phyloP scores from a whole-genome alignment of 2,113 vertebrate genomes.

The Pachycephala philippinensis region DNA sequence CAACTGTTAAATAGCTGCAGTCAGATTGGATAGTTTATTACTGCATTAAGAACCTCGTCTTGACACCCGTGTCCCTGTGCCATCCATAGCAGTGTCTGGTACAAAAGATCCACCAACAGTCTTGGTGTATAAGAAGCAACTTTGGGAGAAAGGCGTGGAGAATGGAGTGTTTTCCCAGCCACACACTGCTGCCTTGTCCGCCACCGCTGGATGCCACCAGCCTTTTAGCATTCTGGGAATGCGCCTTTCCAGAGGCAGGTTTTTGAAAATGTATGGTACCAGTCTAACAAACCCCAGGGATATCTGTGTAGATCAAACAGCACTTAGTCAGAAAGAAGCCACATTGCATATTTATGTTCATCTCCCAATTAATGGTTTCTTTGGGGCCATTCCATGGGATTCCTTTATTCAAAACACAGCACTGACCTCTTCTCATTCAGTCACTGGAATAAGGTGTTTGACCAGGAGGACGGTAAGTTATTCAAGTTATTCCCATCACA shows the following conservation, averaged over 20 bases:
- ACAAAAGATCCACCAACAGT: conserved; percentile 1
- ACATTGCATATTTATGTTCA: background rate
- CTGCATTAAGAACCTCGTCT: background rate
- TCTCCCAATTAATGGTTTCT: background rate
- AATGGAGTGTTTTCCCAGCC: conserved; percentile 8
- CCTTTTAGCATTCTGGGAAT: background rate
- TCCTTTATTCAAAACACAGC: background rate
- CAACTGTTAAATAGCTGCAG: conserved; percentile 31
- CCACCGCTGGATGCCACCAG: background rate
- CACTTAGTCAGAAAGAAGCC: background rate
- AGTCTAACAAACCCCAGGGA: background rate
- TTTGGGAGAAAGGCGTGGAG: background rate
- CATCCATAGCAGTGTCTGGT: background rate
- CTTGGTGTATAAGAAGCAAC: background rate
- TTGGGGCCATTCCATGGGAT: background rate
- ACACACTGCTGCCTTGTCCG: background rate
- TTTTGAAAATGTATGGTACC: background rate
- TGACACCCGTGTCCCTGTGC: background rate
- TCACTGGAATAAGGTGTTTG: background rate
- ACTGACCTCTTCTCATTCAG: background rate
- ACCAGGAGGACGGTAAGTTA: background rate
- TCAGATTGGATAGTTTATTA: conserved; percentile 9
- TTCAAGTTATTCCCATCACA: background rate
- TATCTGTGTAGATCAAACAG: background rate
- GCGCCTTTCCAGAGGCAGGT: background rate